Evolutionary conservation across 2,888 invertebrate species (phyloP), one percentile per base, ranked within the genome.

Genomic region (Amaurobius ferox): DNA sequence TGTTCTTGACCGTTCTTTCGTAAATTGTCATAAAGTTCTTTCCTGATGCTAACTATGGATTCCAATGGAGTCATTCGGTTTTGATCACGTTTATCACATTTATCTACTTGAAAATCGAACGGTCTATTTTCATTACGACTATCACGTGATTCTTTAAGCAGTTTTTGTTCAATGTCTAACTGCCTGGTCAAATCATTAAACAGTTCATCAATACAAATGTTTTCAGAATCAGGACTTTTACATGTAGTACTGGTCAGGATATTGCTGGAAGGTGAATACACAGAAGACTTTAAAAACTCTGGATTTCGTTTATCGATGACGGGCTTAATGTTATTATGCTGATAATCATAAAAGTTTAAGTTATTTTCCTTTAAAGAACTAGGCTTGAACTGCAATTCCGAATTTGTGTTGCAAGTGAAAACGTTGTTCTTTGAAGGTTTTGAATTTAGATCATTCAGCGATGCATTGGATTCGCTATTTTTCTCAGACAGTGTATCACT

Each of bases 401-500:
- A 2, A 23, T 23, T 23, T 23, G 19, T 55, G 19, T 55, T 55
- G 19, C 9, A 7, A 32, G n/a, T 30, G n/a, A 6, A 32, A 6
- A 9, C 0, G 7, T 32, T 32, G 19, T 66, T 66, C 3, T 70
- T 76, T 9, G 66, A 61, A 29, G 39, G 16, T 26, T 72, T 62
- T 19, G 32, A 9, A 11, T 72, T 72, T 13, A 72, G 39, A 28
- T 85, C 83, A n/a, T 66, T 72, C 26, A 67, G 23, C 6, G 81
- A 81, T 5, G 66, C 16, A 62, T 81, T 81, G 3, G 83, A 85
- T 23, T 35, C 23, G 35, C 66, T 72, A 48, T 72, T 77, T 66
- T 44, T 71, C n/a, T 77, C 83, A 1, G 86, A 79, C 83, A 96
- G 92, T 91, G 96, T 95, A 91, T 96, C 96, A 90, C 96, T 96